Percentiles rank a stretch among this genome's conserved stretches.
These are phyloP conservation scores for Neomonachus schauinslandi DNA, from an alignment of 2,113 vertebrate genomes.

Conservation along the genomic window DNA sequence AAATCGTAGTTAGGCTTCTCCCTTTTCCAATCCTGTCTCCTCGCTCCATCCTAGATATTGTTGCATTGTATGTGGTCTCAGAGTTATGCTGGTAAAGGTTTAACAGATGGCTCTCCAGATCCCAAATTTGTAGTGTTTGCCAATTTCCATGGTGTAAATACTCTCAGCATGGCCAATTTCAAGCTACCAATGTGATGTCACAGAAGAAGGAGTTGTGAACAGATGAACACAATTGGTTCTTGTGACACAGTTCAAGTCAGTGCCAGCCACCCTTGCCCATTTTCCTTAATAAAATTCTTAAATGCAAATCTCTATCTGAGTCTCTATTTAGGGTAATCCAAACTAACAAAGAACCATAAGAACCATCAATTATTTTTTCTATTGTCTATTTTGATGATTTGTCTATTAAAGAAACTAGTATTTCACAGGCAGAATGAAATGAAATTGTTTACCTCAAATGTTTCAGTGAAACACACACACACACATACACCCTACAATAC, in stretches of 20 bases:
- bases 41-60: neutral
- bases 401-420: constrained; percentile 53
- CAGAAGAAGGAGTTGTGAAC: neutral
- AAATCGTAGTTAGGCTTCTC: neutral
- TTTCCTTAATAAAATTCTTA: neutral
- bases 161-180: neutral
- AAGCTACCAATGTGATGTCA: neutral
- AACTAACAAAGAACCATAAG: constrained; percentile 52
- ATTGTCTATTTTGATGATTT: constrained; percentile 31
- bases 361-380: constrained; percentile 19
- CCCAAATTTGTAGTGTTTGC: neutral
- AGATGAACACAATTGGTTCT: neutral
- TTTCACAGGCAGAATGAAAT: constrained; percentile 48
- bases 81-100: neutral
- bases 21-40: neutral
- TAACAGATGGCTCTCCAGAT: neutral
- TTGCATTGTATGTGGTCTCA: neutral
- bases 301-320: neutral
- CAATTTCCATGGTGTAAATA: constrained; percentile 1
- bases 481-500: neutral
- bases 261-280: neutral
- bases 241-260: neutral
- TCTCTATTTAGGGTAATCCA: neutral
- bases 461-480: constrained; percentile 11
- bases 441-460: constrained; percentile 14